Evolutionary conservation across 2,797 vertebrate species (phyloP), one percentile per base, ranked within the genome.

Genomic region (Poeciliopsis turneri): DNA sequence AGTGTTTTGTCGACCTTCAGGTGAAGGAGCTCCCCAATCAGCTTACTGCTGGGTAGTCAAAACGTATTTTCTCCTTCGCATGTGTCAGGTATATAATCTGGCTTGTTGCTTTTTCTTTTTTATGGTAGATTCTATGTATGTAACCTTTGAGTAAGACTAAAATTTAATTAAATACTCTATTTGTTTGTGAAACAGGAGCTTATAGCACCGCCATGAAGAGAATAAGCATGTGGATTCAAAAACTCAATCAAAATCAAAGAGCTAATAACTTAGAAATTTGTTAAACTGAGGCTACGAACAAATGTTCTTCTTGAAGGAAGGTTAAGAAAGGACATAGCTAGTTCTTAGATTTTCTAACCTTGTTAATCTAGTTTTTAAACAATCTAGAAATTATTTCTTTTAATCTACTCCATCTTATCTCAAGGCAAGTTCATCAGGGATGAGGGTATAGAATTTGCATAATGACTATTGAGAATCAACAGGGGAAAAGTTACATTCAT

Each of bases 1-100:
- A 46, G 57, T 9, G 16, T 74, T 10, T 13, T 59, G 23, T 39
- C 9, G 78, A 85, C 87, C 88, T 89, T 88, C 78, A 86, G 72
- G 78, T 77, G 75, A 82, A 76, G 47, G 76, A 82, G 69, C 75
- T 81, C 75, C 82, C 68, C 57, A 77, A 82, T 85, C 78, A 59
- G 78, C 84, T 86, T 84, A 80, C 47, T 73, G 59, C 43, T 25
- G 55, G 46, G 72, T 20, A 46, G 51, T 2, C 25, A 39, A 83
- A 83, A 75, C 1, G 47, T 3, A 49, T 59, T 53, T 77, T 78
- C 47, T 79, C 79, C 64, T 77, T 74, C n/a, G n/a, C 11, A 2
- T 33, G 55, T 39, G 57, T 69, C n/a, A 30, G 5, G 2, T 33
- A 46, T 3, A n/a, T 18, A 46, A n/a, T 46, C 33, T 77, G 59